Conservation (phyloP, 2,113 vertebrate species). For the Neogobius melanostomus region DNA sequence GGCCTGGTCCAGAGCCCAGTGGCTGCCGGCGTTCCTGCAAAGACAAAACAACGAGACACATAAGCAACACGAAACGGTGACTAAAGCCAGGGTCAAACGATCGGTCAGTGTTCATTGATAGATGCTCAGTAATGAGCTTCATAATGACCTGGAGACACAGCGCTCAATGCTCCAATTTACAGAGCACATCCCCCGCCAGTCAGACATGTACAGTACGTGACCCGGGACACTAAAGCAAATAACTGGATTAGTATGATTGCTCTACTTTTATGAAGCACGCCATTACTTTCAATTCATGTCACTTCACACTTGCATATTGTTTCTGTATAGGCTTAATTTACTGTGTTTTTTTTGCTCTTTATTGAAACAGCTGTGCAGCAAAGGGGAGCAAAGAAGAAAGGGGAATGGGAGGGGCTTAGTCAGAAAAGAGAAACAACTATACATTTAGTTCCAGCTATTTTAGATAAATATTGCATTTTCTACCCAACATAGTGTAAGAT, state of each 20-base stretch:
- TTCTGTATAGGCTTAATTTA: too few relatives aligned
- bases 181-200: background rate
- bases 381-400: too few relatives aligned
- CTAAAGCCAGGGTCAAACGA: background rate
- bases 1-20: slow-evolving; percentile 97
- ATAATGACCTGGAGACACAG: background rate
- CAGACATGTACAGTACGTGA: background rate
- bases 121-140: slow-evolving; percentile 1
- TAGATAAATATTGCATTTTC: too few relatives aligned
- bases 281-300: background rate
- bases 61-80: background rate
- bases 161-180: slow-evolving; percentile 5
- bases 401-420: too few relatives aligned
- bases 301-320: too few relatives aligned
- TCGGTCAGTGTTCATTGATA: background rate
- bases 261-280: background rate
- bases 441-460: too few relatives aligned
- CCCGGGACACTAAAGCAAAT: background rate
- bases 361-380: too few relatives aligned
- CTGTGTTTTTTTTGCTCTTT: too few relatives aligned
- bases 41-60: background rate
- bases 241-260: background rate
- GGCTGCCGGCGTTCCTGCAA: slow-evolving; percentile 92
- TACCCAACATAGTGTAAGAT: too few relatives aligned
- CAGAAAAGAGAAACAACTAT: too few relatives aligned